These are phyloP conservation scores for Blera fallax DNA, from an alignment of 2,888 invertebrate genomes.

Conservation along the genomic window DNA sequence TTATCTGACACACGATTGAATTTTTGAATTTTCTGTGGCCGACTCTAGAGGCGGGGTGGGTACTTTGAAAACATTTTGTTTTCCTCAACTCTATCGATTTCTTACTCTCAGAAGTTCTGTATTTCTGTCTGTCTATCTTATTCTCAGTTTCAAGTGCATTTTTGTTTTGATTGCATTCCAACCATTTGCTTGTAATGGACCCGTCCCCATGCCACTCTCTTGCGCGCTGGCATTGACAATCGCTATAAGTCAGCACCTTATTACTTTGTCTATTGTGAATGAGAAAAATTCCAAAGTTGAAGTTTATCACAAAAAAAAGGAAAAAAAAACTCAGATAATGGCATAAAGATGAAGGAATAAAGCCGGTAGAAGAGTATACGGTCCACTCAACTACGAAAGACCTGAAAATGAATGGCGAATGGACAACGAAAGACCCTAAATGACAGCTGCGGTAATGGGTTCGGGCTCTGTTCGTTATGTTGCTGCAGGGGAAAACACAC, in stretches of 20 bases:
- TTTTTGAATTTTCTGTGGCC: constrained; percentile 52
- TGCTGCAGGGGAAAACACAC: not conserved
- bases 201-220: not conserved
- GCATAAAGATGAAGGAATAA: too few species aligned
- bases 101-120: not conserved
- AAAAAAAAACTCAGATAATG: too few species aligned
- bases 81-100: constrained; percentile 33
- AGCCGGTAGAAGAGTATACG: not conserved
- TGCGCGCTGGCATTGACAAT: constrained; percentile 13
- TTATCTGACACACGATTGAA: constrained; percentile 68
- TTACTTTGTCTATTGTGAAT: constrained; percentile 26
- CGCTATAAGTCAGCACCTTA: constrained; percentile 20
- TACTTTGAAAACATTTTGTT: constrained; percentile 22
- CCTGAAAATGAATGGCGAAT: constrained; percentile 6
- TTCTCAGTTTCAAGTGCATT: constrained; percentile 54
- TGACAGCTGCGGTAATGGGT: constrained; percentile 61
- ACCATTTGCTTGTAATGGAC: constrained; percentile 13
- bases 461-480: constrained; percentile 1
- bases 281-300: not conserved
- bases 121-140: not conserved
- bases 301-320: too few species aligned
- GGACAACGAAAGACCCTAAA: not conserved
- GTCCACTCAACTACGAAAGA: not conserved
- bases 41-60: not conserved
- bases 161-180: constrained; percentile 51